Evolutionary conservation across 92 coral and sea anemone genomes (phyloP), one percentile per base, ranked within the genome.

Genomic region (Epizoanthus scotinus): DNA sequence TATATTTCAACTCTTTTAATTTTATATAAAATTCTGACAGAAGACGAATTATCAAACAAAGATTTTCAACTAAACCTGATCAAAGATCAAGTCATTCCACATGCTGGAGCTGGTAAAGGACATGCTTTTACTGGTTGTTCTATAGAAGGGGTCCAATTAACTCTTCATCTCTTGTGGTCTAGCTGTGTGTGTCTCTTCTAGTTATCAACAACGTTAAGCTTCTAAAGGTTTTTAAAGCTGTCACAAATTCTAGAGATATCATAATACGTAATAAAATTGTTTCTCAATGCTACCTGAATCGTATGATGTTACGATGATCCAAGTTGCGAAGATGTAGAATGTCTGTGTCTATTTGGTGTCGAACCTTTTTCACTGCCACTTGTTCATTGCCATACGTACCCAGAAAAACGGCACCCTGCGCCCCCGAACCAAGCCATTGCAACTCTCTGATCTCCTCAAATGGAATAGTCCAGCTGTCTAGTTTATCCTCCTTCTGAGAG

Each of bases 281-380:
- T 27, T 64, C 12, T 14, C 20, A 18, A 22, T 25, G 84, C 26
- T 64, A 93, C 97, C 90, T 93, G 87, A 93, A 93, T 18, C 91
- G 90, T 60, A 93, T 90, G 56, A 93, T 87, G 78, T 93, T 93
- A 28, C 91, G 97, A 42, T 93, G 97, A 59, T 93, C 79, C 20
- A 93, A 67, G 79, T 88, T 85, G 42, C 90, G 85, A 27, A 93
- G 72, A 64, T 90, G 94, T 55, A 85, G 91, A 40, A 93, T 93
- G 15, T 93, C 97, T 10, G 97, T 93, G 85, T 93, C 97, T 47
- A 87, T 87, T 70, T 87, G 87, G 29, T 91, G 92, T 47, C 94
- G 94, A 57, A 93, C 97, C 74, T 93, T 93, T 34, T 93, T 93
- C 44, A 93, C 97, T 8, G 97, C 97, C 24, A 93, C 97, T 85